Evolutionary conservation across 1,140 invertebrate genomes (phyloP).

Genomic region (Melipona quadrifasciata): DNA sequence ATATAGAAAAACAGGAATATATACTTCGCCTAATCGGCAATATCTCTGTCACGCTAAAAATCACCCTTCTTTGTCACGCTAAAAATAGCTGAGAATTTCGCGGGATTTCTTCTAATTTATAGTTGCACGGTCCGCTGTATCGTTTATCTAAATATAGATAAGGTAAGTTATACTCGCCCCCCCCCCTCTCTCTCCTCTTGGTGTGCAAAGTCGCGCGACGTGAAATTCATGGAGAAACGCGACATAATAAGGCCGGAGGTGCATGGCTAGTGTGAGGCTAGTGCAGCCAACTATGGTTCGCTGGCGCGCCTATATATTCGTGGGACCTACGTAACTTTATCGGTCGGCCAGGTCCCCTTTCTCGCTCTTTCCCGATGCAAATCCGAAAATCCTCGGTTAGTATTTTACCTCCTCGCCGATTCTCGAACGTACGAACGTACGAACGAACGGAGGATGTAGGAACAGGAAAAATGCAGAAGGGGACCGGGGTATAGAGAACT

Average conservation of each 20-base stretch:
- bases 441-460: too few species aligned
- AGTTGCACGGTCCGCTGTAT: constrained; percentile 9
- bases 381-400: constrained; percentile 32
- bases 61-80: too few species aligned
- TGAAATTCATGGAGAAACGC: constrained; percentile 20
- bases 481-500: too few species aligned
- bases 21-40: too few species aligned
- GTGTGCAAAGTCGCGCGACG: constrained; percentile 7
- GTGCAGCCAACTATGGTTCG: background rate
- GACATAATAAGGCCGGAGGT: constrained; percentile 26
- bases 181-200: background rate
- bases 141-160: constrained; percentile 37
- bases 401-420: constrained; percentile 5
- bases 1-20: too few species aligned
- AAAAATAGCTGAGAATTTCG: background rate
- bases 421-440: background rate
- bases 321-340: constrained; percentile 24
- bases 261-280: constrained; percentile 1
- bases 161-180: constrained; percentile 15
- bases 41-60: too few species aligned
- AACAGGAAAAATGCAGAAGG: background rate
- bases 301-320: background rate
- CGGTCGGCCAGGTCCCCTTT: background rate
- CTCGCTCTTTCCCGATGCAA: constrained; percentile 21
- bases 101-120: constrained; percentile 29